These are phyloP conservation scores for Leucophenga montana DNA, from an alignment of 2,888 invertebrate species.

Conservation along the genomic window DNA sequence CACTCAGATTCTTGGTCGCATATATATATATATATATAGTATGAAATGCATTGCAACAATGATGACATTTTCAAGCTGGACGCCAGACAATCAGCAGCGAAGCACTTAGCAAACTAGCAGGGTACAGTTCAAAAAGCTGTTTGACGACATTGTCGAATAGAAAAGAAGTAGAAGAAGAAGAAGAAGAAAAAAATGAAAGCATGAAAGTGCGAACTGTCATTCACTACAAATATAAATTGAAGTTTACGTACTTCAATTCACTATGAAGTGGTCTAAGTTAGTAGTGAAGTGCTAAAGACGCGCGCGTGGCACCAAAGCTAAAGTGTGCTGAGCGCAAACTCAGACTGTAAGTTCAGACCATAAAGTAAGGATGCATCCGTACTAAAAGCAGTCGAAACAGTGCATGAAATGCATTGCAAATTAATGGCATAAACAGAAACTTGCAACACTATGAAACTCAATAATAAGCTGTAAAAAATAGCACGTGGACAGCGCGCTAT, in stretches of 20 bases:
- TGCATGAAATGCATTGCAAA: conserved; percentile 1
- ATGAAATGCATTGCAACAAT: too few relatives aligned
- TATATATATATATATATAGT: too few relatives aligned
- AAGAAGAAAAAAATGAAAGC: too few relatives aligned
- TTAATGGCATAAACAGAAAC: neutral
- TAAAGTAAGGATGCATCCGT: neutral
- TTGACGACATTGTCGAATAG: neutral
- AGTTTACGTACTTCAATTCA: conserved; percentile 22
- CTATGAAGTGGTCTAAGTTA: conserved; percentile 15
- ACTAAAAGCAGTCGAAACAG: neutral
- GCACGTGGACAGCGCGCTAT: too few relatives aligned
- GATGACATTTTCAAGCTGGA: too few relatives aligned
- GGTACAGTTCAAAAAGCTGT: neutral
- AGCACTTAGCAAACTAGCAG: neutral
- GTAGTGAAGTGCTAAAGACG: neutral
- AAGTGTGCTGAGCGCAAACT: neutral
- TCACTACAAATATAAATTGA: conserved; percentile 23
- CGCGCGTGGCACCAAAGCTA: neutral
- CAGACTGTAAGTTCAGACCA: neutral
- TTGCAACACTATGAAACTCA: too few relatives aligned
- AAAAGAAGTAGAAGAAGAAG: conserved; percentile 1
- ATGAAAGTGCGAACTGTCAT: neutral
- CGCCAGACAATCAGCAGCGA: neutral
- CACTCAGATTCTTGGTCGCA: neutral
- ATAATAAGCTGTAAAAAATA: too few relatives aligned